phyloP scores from a whole-genome alignment of 2,888 invertebrate species.

The Coelogynopora nodosa region DNA sequence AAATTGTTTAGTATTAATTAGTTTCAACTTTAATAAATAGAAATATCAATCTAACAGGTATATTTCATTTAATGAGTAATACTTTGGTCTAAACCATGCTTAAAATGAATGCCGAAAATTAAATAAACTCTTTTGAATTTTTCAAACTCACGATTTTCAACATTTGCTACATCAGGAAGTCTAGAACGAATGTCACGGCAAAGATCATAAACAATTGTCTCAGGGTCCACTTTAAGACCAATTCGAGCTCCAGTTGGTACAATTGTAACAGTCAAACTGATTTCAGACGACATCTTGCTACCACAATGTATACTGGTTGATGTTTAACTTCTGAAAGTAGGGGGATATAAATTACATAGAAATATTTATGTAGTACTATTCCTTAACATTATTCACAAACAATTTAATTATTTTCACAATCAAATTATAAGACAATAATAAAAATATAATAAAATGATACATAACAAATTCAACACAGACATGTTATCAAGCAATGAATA shows the following conservation, averaged over 20 bases:
- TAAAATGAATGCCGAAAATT: neutral
- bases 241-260: neutral
- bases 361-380: too few species aligned
- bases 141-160: neutral
- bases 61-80: neutral
- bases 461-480: too few species aligned
- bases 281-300: neutral
- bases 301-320: too few species aligned
- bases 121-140: neutral
- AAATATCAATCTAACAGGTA: neutral
- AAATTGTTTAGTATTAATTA: too few species aligned
- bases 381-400: too few species aligned
- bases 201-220: slow-evolving; percentile 33
- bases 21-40: too few species aligned
- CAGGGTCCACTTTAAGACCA: slow-evolving; percentile 9
- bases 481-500: too few species aligned
- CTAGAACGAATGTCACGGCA: slow-evolving; percentile 4
- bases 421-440: too few species aligned
- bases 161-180: neutral
- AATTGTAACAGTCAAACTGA: slow-evolving; percentile 7
- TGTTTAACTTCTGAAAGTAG: too few species aligned
- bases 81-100: neutral
- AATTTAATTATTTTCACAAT: too few species aligned
- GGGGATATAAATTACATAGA: too few species aligned
- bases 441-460: too few species aligned